A percentile compares a stretch with the other conserved stretches of the same genome.
Evolutionary conservation across 1,140 invertebrate species (phyloP).

Genomic region (Meloidogyne floridensis): DNA sequence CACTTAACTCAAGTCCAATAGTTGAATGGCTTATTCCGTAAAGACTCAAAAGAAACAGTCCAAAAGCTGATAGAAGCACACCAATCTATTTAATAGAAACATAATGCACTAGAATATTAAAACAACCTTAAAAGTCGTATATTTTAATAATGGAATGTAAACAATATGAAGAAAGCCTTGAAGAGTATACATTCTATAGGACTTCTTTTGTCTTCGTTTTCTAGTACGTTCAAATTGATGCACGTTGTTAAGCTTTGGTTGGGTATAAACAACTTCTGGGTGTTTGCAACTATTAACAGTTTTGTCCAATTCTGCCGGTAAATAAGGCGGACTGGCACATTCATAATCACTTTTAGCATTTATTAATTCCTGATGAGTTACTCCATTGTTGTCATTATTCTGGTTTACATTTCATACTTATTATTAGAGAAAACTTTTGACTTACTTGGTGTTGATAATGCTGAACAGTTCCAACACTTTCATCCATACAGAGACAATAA

Average conservation of each 20-base stretch:
- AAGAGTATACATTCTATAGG: conserved; percentile 8
- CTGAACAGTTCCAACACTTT: conserved; percentile 33
- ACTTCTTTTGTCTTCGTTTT: conserved; percentile 19
- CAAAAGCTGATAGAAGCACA: background rate
- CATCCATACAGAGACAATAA: background rate
- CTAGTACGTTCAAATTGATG: background rate
- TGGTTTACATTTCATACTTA: too few species aligned
- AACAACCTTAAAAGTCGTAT: background rate
- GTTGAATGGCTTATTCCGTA: background rate
- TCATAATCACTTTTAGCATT: conserved; percentile 5
- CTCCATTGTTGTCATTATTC: too few species aligned
- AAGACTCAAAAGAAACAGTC: conserved; percentile 66
- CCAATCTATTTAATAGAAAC: background rate
- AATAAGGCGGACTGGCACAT: conserved; percentile 49
- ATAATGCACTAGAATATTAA: background rate
- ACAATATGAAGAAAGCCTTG: conserved; percentile 22
- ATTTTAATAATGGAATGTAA: conserved; percentile 17
- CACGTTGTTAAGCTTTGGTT: too few species aligned
- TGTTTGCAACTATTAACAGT: background rate
- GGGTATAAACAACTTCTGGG: background rate
- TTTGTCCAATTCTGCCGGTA: conserved; percentile 14
- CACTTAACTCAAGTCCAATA: background rate
- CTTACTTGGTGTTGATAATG: conserved; percentile 30
- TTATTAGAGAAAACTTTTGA: too few species aligned
- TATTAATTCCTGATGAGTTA: too few species aligned